A percentile compares a stretch with the other conserved stretches of the same genome.
Evolutionary conservation across 2,888 invertebrate species (phyloP).

Genomic region (Thymelicus sylvestris): DNA sequence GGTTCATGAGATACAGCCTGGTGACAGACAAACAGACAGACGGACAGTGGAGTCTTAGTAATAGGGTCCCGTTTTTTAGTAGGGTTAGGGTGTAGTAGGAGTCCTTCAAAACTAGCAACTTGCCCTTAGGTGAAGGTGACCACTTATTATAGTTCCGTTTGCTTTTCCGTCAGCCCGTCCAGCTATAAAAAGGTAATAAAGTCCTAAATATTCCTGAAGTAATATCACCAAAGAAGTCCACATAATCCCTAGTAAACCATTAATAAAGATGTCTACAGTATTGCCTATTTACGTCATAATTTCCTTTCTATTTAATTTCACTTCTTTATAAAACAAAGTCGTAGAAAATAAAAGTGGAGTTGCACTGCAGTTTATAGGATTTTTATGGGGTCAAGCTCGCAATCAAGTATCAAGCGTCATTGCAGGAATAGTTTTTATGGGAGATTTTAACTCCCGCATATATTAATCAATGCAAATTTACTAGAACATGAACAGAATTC

Average conservation of each 20-base stretch:
- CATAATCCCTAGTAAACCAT: background rate
- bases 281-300: background rate
- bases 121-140: too few species aligned
- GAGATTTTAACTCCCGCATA: background rate
- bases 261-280: background rate
- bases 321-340: constrained; percentile 2
- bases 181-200: too few species aligned
- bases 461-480: background rate
- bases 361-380: constrained; percentile 12
- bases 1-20: too few species aligned
- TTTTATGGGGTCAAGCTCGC: constrained; percentile 9
- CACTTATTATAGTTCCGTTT: too few species aligned
- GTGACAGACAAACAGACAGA: too few species aligned
- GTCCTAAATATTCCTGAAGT: too few species aligned
- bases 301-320: constrained; percentile 2
- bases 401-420: background rate
- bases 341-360: constrained; percentile 2
- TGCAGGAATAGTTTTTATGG: constrained; percentile 5
- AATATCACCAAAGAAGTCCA: too few species aligned
- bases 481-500: background rate
- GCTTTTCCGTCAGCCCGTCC: too few species aligned
- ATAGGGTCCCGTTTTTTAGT: too few species aligned
- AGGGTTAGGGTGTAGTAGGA: too few species aligned
- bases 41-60: too few species aligned
- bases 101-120: too few species aligned